A percentile compares a stretch with the other conserved stretches of the same genome.
These are phyloP conservation scores for Drosophila suboccidentalis DNA, from an alignment of 2,888 invertebrate genomes.

Conservation along the genomic window DNA sequence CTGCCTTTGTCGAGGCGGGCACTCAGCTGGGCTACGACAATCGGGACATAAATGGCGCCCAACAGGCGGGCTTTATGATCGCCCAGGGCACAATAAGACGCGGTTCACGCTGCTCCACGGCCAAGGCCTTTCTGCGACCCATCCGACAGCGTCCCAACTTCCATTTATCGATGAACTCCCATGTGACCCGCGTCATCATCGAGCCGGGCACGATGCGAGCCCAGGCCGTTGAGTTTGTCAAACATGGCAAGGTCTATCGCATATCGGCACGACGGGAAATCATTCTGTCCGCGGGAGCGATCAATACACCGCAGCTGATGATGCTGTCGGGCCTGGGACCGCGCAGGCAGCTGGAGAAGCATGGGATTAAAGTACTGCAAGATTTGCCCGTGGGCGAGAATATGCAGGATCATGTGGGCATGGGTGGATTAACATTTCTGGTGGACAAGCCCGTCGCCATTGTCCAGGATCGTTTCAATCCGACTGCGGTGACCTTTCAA, in stretches of 20 bases:
- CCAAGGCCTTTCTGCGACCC: conserved; percentile 94
- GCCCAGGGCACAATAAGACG: conserved; percentile 92
- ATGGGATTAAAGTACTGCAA: conserved; percentile 91
- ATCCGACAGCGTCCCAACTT: conserved; percentile 91
- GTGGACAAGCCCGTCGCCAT: conserved; percentile 94
- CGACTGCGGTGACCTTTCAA: conserved; percentile 92
- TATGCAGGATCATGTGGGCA: conserved; percentile 95
- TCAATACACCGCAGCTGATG: conserved; percentile 95
- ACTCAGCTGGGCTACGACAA: conserved; percentile 93
- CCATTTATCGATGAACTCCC: conserved; percentile 92
- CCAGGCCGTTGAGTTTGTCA: conserved; percentile 92
- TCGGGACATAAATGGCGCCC: conserved; percentile 92
- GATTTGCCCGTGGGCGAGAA: conserved; percentile 93
- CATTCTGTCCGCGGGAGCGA: conserved; percentile 95
- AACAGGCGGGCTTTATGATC: conserved; percentile 93
- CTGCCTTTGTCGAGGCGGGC: conserved; percentile 93
- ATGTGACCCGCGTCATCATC: conserved; percentile 91
- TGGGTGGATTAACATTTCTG: conserved; percentile 89
- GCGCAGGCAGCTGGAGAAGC: conserved; percentile 88
- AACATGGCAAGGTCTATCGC: conserved; percentile 90
- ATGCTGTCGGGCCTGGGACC: conserved; percentile 96
- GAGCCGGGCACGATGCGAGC: conserved; percentile 91
- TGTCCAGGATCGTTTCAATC: conserved; percentile 92
- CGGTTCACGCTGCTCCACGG: conserved; percentile 94
- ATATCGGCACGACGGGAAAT: conserved; percentile 93